These are phyloP conservation scores for Artibeus jamaicensis DNA, from an alignment of 2,797 vertebrate species.

Conservation along the genomic window DNA sequence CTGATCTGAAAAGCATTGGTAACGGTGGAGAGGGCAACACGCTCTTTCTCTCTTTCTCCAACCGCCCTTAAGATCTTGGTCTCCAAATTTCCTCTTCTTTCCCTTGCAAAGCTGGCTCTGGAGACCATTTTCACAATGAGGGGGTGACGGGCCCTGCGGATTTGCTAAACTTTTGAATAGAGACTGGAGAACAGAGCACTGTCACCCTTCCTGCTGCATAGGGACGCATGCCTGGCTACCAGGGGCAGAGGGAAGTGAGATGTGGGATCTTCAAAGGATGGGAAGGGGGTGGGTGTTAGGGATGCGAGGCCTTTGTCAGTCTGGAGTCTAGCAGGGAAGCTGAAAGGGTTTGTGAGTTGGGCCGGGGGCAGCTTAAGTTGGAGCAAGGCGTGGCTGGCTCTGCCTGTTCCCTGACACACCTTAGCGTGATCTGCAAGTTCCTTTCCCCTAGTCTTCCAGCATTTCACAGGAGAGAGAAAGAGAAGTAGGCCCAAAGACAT, in stretches of 20 bases:
- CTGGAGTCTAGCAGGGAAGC: not conserved
- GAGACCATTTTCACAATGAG: not conserved
- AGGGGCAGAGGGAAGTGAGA: not conserved
- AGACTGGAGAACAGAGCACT: not conserved
- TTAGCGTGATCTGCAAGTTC: not conserved
- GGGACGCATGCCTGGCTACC: not conserved
- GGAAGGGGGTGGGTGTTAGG: not conserved
- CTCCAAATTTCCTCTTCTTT: not conserved
- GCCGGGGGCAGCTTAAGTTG: not conserved
- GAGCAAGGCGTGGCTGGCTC: not conserved
- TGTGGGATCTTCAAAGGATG: not conserved
- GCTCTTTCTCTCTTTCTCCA: not conserved
- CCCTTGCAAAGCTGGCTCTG: not conserved
- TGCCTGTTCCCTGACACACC: not conserved
- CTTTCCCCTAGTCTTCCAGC: not conserved
- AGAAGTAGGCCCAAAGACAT: not conserved
- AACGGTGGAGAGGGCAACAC: not conserved
- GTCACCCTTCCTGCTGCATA: not conserved
- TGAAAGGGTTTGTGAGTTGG: not conserved
- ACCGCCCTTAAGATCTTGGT: not conserved
- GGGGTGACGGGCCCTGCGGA: not conserved
- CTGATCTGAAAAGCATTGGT: not conserved
- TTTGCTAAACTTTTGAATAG: not conserved
- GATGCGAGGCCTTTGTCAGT: not conserved
- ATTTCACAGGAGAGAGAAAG: not conserved